Base-by-base conservation (phyloP, 2,113 vertebrate species). In the Paramormyrops kingsleyae region DNA sequence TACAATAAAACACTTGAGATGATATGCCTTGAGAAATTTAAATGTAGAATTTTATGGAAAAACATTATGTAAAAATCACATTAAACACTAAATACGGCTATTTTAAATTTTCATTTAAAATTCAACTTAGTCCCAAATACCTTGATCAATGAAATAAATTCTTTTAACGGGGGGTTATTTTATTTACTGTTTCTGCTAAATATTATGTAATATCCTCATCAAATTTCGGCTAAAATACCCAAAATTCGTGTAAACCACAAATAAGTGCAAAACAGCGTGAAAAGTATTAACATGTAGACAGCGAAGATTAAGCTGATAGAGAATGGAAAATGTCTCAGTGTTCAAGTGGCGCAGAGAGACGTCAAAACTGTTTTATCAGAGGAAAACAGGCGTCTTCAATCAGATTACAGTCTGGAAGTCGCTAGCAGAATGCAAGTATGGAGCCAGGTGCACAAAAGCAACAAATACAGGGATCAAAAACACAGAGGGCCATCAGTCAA, bases 301-400 rank as follows among this genome's bases (percentile, higher is more conserved):
- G 42, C 46, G 66, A 90, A 39, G 4, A 80, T 90, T 53, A 2
- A 42, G 31, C 10, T 89, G 90, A 91, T 80, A 90, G 24, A 50
- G 39, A 84, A 77, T 0, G 87, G 90, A 92, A 93, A 88, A 88
- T 42, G 56, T 0, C 74, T 90, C 62, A 0, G 8, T 70, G n/a
- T 88, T 83, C 49, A 47, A 59, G 46, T 49, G 89, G 87, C 90
- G 3, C 62, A 84, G 86, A 90, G 88, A 90, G 52, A 47, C 4
- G 66, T 59, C 42, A 50, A 62, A n/a, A 31, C 31, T 77, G 50
- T 49, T 17, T 50, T 35, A n/a, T 44, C 35, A 5, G 49, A 66
- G 59, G 85, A 59, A 86, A 49, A 15, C 17, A 46, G 13, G 31
- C 46, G 19, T 50, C 27, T 46, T 49, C 42, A 80, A 90, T 90